phyloP scores from a whole-genome alignment of 35 echinoderm and acorn worm species.

The Apostichopus japonicus region DNA sequence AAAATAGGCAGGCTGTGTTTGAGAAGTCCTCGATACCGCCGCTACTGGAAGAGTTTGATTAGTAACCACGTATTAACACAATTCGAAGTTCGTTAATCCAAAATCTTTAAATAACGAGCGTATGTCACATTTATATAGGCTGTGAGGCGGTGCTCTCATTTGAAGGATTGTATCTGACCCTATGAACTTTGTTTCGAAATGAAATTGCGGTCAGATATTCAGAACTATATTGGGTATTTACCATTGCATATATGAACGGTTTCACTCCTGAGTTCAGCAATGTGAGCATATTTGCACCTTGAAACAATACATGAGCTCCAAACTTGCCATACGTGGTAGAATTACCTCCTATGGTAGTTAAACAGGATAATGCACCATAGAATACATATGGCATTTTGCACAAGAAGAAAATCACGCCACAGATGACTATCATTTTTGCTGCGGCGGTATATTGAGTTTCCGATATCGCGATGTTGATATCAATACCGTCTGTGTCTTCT shows the following conservation, averaged over 20 bases:
- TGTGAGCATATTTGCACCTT: not conserved
- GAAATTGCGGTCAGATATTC: not conserved
- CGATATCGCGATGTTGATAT: not conserved
- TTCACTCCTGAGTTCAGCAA: not conserved
- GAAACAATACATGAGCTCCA: not conserved
- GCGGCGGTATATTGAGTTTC: not conserved
- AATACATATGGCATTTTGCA: not conserved
- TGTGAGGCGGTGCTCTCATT: not conserved
- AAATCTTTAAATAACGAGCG: too few relatives aligned
- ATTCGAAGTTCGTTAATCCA: too few relatives aligned
- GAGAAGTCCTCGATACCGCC: too few relatives aligned
- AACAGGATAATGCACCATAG: not conserved
- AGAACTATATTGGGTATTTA: not conserved
- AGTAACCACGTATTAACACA: too few relatives aligned
- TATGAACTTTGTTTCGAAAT: not conserved
- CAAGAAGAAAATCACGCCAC: not conserved
- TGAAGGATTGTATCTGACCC: not conserved
- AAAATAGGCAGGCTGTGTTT: too few relatives aligned
- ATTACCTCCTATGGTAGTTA: not conserved
- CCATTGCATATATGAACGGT: not conserved
- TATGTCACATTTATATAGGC: too few relatives aligned
- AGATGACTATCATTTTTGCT: not conserved
- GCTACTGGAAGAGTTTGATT: too few relatives aligned
- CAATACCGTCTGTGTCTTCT: not conserved
- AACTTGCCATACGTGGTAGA: not conserved